Base-by-base conservation (phyloP, 2,113 vertebrate genomes). In the Riparia riparia region DNA sequence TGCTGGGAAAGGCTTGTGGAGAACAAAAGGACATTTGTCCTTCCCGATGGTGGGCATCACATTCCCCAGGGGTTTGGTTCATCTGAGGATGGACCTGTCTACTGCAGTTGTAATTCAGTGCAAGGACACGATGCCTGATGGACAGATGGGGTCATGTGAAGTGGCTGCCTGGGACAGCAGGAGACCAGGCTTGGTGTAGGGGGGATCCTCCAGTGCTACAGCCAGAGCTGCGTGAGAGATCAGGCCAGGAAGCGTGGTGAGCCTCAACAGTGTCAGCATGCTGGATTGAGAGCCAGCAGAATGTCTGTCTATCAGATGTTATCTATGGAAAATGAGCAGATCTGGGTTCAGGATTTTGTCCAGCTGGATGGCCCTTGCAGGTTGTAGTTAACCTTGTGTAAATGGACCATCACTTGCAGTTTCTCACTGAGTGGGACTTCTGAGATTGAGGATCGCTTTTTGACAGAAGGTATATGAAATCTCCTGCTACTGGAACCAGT, bases 181-280 rank as follows among this genome's bases (percentile, higher is more conserved):
- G 26, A 53, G 21, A 50, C 6, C 5, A 4, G 34, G 25, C 39
- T 78, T 1, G 1, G 44, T 16, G 69, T 39, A 54, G 18, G 63
- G 54, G 31, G 56, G 39, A 29, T 72, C 16, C 26, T 34, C 13
- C 78, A 26, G 53, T 25, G 57, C 68, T 44, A 14, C 41, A 82
- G 29, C 16, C 3, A 4, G 49, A 3, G 3, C 18, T 47, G 42
- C 2, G 1, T 2, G 19, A 51, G 29, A 47, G 7, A 12, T 51
- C 39, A 32, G 45, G 28, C 21, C 56, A 49, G 34, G 2, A 2
- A 57, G 14, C 0, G 0, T n/a, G 29, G 29, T 32, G 72, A 83
- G 63, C 26, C 56, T 0, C 1, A 21, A 0, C 17, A 21, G 2
- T 0, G 1, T 21, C 57, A 47, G 39, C 2, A 1, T 39, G 47